A percentile compares a stretch with the other conserved stretches of the same genome.
Conservation (phyloP, 2,888 invertebrate genomes). For the Caradrina kadenii region DNA sequence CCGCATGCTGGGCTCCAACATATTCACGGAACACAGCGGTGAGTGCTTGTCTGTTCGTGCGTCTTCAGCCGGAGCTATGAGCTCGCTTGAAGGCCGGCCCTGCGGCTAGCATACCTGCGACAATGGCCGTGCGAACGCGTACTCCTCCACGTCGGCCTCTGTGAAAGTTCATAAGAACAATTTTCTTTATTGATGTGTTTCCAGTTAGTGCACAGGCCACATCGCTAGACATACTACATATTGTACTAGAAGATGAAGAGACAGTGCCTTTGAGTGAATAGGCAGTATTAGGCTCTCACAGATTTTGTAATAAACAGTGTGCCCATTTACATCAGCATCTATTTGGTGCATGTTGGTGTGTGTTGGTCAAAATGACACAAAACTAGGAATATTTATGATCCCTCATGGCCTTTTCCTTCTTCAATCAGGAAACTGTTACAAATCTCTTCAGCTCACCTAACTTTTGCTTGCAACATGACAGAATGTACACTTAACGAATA, state of each 20-base stretch:
- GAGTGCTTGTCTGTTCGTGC: conserved; percentile 80
- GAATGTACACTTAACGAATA: no score
- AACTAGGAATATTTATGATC: no score
- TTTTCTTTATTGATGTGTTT: not conserved
- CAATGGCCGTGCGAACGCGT: not conserved
- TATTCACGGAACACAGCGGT: conserved; percentile 98
- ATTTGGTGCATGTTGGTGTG: no score
- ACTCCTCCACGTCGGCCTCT: not conserved
- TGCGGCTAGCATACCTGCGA: not conserved
- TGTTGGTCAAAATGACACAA: no score
- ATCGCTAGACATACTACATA: no score
- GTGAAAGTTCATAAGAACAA: conserved; percentile 1
- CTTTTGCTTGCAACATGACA: no score
- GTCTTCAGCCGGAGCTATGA: not conserved
- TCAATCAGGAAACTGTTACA: not conserved
- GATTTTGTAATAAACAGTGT: no score
- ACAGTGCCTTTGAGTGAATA: no score
- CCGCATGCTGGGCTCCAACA: conserved; percentile 96
- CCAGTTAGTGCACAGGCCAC: not conserved
- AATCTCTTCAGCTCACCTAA: no score
- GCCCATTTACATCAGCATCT: no score
- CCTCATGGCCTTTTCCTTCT: not conserved
- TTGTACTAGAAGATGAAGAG: no score
- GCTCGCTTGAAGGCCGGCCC: not conserved
- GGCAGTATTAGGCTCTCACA: no score